Evolutionary conservation across 2,888 invertebrate genomes (phyloP).

Genomic region (Galerucella nymphaeae): DNA sequence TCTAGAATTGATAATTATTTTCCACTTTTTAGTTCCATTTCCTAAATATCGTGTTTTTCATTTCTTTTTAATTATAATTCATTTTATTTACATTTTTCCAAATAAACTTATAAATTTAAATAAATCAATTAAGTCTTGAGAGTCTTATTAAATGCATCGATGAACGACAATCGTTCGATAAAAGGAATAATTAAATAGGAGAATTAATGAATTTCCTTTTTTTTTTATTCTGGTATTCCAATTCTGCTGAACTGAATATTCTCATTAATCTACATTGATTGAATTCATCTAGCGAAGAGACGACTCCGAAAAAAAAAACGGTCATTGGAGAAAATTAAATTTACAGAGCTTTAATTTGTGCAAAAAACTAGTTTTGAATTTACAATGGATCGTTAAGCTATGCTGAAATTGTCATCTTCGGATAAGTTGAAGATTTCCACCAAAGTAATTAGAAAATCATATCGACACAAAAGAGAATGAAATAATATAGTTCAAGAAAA

Average conservation of each 20-base stretch:
- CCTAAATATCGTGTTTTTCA: too few species aligned
- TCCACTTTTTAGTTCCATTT: too few species aligned
- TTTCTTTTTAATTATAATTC: too few species aligned
- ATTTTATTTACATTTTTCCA: too few species aligned
- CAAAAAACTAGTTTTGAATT: too few species aligned
- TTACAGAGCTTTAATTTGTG: neutral
- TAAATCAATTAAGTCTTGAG: neutral
- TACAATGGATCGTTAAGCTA: too few species aligned
- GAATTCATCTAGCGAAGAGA: neutral
- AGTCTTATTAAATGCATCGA: neutral
- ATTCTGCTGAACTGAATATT: slow-evolving; percentile 2
- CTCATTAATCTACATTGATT: slow-evolving; percentile 11
- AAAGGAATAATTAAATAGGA: neutral
- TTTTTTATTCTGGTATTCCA: slow-evolving; percentile 6
- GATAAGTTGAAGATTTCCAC: too few species aligned
- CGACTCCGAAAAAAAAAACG: neutral
- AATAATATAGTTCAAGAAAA: too few species aligned
- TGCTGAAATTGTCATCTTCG: too few species aligned
- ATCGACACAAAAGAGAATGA: too few species aligned
- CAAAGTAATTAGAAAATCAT: too few species aligned
- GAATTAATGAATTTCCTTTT: neutral
- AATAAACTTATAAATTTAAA: neutral
- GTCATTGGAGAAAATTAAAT: neutral
- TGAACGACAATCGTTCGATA: neutral
- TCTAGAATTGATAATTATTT: too few species aligned